phyloP scores from a whole-genome alignment of 2,113 vertebrate species.

The Nothocercus nigrocapillus region DNA sequence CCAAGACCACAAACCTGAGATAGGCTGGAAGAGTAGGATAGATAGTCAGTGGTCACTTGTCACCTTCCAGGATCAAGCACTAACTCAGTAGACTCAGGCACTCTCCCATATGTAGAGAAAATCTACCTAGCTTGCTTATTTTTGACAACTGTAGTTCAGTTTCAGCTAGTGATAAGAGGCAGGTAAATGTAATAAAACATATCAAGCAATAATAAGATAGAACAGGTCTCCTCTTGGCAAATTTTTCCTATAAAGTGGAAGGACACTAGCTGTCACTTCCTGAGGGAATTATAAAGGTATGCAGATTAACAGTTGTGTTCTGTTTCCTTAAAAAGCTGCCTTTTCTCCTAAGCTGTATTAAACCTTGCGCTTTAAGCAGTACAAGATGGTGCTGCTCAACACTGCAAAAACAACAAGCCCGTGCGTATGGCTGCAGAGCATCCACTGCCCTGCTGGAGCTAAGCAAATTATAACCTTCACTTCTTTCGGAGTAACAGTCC shows the following conservation, averaged over 20 bases:
- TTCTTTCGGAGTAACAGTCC: slow-evolving; percentile 49
- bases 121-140: not conserved
- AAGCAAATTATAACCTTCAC: slow-evolving; percentile 64
- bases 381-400: slow-evolving; percentile 22
- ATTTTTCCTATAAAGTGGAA: not conserved
- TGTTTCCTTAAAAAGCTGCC: slow-evolving; percentile 21
- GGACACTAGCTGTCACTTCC: not conserved
- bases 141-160: not conserved
- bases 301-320: slow-evolving; percentile 18
- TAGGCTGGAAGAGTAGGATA: not conserved
- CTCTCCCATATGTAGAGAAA: accelerated
- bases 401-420: slow-evolving; percentile 29
- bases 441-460: slow-evolving; percentile 51
- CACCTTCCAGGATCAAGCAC: not conserved
- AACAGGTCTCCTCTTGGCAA: not conserved
- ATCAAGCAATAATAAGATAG: slow-evolving; percentile 16
- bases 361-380: not conserved
- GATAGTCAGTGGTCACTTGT: not conserved
- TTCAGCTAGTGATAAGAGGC: not conserved
- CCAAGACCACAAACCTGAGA: not conserved
- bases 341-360: slow-evolving; percentile 37
- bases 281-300: slow-evolving; percentile 34
- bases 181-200: not conserved
- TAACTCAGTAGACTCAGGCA: not conserved
- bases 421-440: not conserved